A percentile compares a stretch with the other conserved stretches of the same genome.
phyloP scores from a whole-genome alignment of 2,113 vertebrate genomes.

The Cynocephalus volans region DNA sequence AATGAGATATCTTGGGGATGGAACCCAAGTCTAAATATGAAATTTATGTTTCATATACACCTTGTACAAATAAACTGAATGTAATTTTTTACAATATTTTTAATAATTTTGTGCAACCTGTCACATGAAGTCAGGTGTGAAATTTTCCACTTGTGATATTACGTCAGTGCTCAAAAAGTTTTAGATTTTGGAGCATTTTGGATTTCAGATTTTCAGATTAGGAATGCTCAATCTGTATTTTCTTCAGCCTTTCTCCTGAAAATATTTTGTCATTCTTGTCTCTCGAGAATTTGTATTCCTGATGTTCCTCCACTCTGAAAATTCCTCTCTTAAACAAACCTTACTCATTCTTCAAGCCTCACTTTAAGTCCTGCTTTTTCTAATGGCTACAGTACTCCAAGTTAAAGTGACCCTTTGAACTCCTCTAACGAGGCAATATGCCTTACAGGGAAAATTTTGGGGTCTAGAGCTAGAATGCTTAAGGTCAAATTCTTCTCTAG shows the following conservation, averaged over 20 bases:
- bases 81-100: too few species aligned
- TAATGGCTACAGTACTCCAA: not conserved
- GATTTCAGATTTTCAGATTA: too few species aligned
- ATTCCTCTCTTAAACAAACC: not conserved
- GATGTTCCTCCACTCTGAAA: not conserved
- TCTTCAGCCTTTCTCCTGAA: conserved; percentile 30
- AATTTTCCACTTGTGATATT: too few species aligned
- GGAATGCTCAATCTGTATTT: not conserved
- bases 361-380: not conserved
- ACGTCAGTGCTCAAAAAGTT: too few species aligned
- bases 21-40: too few species aligned
- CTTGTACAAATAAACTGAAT: too few species aligned
- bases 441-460: not conserved
- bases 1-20: too few species aligned
- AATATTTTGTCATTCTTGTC: not conserved
- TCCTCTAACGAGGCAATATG: not conserved
- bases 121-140: too few species aligned
- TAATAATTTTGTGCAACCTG: too few species aligned
- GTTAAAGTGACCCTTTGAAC: not conserved
- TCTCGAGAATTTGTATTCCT: not conserved
- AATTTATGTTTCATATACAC: too few species aligned
- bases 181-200: too few species aligned
- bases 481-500: not conserved
- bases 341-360: not conserved
- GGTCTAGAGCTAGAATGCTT: not conserved